Evolutionary conservation across 2,797 vertebrate genomes (phyloP), one percentile per base, ranked within the genome.

Genomic region (Perodicticus potto): DNA sequence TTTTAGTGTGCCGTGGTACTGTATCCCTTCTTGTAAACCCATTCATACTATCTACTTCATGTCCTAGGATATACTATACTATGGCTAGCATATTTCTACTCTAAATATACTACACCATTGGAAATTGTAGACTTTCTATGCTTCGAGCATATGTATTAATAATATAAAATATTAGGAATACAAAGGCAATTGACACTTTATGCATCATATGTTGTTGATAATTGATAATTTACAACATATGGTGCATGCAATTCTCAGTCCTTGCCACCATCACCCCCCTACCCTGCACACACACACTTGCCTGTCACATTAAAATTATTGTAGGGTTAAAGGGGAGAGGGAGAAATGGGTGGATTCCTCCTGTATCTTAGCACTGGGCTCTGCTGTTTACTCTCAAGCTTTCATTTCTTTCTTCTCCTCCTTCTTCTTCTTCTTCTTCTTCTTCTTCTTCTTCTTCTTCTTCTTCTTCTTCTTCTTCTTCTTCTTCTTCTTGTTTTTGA

Each of bases 201-300:
- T 4, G 27, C 4, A 25, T 4, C 11, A 23, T 14, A 1, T 29
- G 2, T 25, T 59, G n/a, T n/a, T n/a, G n/a, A n/a, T n/a, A n/a
- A n/a, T n/a, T n/a, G n/a, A n/a, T n/a, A n/a, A n/a, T n/a, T n/a
- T n/a, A n/a, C n/a, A n/a, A n/a, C n/a, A n/a, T n/a, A n/a, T n/a
- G n/a, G n/a, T n/a, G n/a, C n/a, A n/a, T n/a, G n/a, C n/a, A n/a
- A n/a, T n/a, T 59, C 32, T 77, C 13, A 25, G 4, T 27, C 34
- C 61, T 17, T 84, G 40, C 9, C 2, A 32, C 17, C 29, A 14
- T 12, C 49, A 49, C 49, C 14, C 2, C 3, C 49, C 61, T 4
- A 0, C 3, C 11, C 17, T 11, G 29, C 19, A 19, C 9, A 37
- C 22, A 37, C 10, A 34, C 37, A 55, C 37, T 43, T 82, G n/a